A percentile compares a stretch with the other conserved stretches of the same genome.
Evolutionary conservation across 1,140 invertebrate species (phyloP).

Genomic region (Megalonaias nervosa): DNA sequence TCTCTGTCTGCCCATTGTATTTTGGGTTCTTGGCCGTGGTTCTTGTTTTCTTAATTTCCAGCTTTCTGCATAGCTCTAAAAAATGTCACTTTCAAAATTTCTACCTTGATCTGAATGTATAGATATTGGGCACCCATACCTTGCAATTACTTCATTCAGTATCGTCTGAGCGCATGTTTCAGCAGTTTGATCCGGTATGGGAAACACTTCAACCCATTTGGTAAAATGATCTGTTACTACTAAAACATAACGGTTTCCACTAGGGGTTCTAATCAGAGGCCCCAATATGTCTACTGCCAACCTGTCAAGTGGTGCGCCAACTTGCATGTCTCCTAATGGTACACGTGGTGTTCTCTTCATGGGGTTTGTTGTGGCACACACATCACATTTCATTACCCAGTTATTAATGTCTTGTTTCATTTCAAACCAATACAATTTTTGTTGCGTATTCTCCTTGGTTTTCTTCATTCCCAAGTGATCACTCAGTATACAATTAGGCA

Average conservation of each 20-base stretch:
- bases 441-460: background rate
- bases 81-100: slow-evolving; percentile 2
- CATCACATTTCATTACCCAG: background rate
- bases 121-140: slow-evolving; percentile 1
- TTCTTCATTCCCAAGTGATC: slow-evolving; percentile 2
- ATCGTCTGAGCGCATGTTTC: slow-evolving; percentile 8
- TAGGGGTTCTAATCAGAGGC: slow-evolving; percentile 1
- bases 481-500: background rate
- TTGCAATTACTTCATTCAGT: background rate
- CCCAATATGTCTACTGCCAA: slow-evolving; percentile 3
- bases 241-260: slow-evolving; percentile 40
- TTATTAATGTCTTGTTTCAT: slow-evolving; percentile 6
- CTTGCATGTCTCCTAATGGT: too few species aligned
- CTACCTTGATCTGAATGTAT: slow-evolving; percentile 8
- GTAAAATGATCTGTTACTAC: slow-evolving; percentile 17
- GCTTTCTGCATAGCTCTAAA: slow-evolving; percentile 5
- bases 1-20: slow-evolving; percentile 44
- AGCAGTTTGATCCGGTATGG: slow-evolving; percentile 2
- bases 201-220: background rate
- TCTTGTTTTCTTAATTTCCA: slow-evolving; percentile 12
- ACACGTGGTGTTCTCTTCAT: too few species aligned
- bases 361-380: too few species aligned
- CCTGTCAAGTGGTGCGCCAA: background rate
- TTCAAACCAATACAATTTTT: background rate
- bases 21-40: slow-evolving; percentile 21